Conservation (phyloP, 37 sponge, comb jelly and placozoan species). For the Dysidea cf. avara region DNA sequence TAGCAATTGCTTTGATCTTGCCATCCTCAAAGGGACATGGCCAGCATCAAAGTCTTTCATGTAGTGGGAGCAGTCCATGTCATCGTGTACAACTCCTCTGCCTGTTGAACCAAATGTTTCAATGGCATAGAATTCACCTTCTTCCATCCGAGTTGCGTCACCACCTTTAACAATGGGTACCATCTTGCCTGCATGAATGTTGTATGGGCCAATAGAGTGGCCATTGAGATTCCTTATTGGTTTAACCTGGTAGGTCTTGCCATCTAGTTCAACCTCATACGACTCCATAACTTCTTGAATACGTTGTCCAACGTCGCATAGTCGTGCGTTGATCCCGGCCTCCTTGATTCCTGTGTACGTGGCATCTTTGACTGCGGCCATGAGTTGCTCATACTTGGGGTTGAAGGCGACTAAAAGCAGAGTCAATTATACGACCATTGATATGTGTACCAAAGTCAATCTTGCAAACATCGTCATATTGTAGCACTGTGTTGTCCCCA, state of each 20-base stretch:
- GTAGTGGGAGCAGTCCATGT: constrained; percentile 98
- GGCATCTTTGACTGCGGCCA: constrained; percentile 90
- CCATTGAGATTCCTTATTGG: constrained; percentile 62
- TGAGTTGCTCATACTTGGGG: constrained; percentile 82
- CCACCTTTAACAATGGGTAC: constrained; percentile 96
- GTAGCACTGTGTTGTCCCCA: constrained; percentile 93
- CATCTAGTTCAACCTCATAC: constrained; percentile 94
- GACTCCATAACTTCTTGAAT: constrained; percentile 99
- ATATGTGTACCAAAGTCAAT: constrained; percentile 98
- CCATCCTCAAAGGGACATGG: constrained; percentile 87
- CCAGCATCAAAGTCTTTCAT: constrained; percentile 97
- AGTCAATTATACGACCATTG: constrained; percentile 93
- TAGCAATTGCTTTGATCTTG: constrained; percentile 77
- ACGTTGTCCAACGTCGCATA: constrained; percentile 92
- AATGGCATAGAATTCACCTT: constrained; percentile 98
- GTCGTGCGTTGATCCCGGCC: constrained; percentile 93
- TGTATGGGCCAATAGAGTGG: constrained; percentile 83
- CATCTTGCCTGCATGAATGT: constrained; percentile 96
- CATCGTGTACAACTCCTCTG: constrained; percentile 92
- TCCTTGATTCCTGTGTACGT: constrained; percentile 88
- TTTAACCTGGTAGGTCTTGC: constrained; percentile 77
- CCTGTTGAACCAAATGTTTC: constrained; percentile 99
- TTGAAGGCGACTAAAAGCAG: constrained; percentile 99
- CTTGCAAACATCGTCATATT: constrained; percentile 97
- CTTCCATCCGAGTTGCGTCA: constrained; percentile 94